These are phyloP conservation scores for Rhinoderma darwinii DNA, from an alignment of 2,113 vertebrate species.

Conservation along the genomic window DNA sequence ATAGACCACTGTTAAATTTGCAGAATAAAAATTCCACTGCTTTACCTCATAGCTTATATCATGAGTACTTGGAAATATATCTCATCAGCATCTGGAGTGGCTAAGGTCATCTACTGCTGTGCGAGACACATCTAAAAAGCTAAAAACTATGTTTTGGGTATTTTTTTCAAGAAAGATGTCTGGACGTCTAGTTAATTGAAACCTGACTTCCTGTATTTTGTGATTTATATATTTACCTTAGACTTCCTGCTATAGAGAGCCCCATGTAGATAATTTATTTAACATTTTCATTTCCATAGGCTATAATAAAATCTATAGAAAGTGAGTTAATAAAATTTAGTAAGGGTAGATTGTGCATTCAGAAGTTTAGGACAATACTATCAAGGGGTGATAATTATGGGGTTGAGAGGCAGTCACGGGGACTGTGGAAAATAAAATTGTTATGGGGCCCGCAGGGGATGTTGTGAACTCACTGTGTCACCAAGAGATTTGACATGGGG, in stretches of 20 bases:
- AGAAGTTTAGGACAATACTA: no score
- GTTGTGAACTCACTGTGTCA: no score
- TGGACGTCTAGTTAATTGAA: slow-evolving; percentile 18
- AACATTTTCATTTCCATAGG: slow-evolving; percentile 3
- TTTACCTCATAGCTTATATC: neutral
- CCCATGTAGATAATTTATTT: neutral
- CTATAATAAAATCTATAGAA: neutral
- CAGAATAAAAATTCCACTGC: neutral
- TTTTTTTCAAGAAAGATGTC: slow-evolving; percentile 5
- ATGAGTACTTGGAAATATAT: neutral
- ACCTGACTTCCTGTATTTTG: slow-evolving; percentile 24
- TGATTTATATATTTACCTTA: slow-evolving; percentile 36
- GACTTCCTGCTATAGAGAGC: neutral
- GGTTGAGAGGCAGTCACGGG: no score
- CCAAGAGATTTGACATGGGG: no score
- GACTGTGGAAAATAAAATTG: no score
- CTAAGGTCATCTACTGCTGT: slow-evolving; percentile 19
- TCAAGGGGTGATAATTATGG: no score
- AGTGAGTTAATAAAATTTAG: neutral
- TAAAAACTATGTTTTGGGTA: neutral
- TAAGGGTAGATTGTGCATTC: neutral
- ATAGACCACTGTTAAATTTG: neutral
- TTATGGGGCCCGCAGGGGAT: no score
- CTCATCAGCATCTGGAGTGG: slow-evolving; percentile 12
- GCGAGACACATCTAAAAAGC: slow-evolving; percentile 17